Evolutionary conservation across 2,797 vertebrate genomes (phyloP).

Genomic region (Tachyglossus aculeatus): DNA sequence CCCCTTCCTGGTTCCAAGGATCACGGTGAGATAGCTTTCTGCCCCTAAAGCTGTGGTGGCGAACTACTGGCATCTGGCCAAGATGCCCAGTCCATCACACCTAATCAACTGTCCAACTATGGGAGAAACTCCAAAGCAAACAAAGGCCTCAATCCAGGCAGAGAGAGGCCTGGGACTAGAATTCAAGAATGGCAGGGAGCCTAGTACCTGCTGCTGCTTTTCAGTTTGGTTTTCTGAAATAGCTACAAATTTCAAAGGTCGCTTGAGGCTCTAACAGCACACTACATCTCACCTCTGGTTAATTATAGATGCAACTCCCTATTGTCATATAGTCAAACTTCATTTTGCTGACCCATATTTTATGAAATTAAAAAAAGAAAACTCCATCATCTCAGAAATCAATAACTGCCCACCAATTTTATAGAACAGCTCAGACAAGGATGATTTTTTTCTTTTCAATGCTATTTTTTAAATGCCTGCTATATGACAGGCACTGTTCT

Average conservation of each 20-base stretch:
- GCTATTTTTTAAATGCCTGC: no score
- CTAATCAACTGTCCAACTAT: no score
- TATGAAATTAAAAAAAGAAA: slow-evolving; percentile 21
- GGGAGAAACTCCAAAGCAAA: no score
- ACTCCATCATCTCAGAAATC: slow-evolving; percentile 33
- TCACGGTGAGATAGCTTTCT: no score
- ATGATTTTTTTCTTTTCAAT: slow-evolving; percentile 4
- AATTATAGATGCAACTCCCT: neutral
- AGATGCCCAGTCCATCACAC: no score
- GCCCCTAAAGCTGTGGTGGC: no score
- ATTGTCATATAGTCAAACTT: neutral
- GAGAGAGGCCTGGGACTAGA: no score
- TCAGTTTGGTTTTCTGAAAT: neutral
- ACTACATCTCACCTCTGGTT: neutral
- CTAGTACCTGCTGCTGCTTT: neutral
- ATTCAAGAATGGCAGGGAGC: no score
- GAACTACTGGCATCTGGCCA: no score
- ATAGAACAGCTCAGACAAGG: neutral
- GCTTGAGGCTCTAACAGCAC: neutral
- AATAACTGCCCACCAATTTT: slow-evolving; percentile 11
- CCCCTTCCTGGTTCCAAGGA: no score
- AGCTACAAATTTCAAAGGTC: neutral
- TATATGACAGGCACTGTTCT: no score
- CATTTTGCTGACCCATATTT: neutral
- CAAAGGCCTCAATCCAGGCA: no score